A percentile compares a stretch with the other conserved stretches of the same genome.
phyloP scores from a whole-genome alignment of 2,113 vertebrate species.

The Podarcis raffonei region DNA sequence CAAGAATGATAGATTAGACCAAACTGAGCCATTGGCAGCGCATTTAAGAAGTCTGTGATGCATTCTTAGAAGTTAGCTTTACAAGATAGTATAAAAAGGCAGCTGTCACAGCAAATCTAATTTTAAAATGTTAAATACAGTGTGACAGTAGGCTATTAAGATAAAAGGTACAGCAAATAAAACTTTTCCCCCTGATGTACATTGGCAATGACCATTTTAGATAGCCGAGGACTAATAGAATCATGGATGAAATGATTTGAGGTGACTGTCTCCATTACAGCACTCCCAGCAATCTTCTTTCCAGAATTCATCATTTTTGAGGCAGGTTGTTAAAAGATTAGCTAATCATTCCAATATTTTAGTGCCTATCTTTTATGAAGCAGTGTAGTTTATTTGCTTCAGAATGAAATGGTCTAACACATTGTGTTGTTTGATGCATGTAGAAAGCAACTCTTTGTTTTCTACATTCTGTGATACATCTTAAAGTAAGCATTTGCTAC shows the following conservation, averaged over 20 bases:
- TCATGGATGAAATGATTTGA: constrained; percentile 18
- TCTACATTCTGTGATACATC: background rate
- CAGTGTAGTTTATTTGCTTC: background rate
- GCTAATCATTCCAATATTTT: constrained; percentile 3
- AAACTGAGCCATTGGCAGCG: constrained; percentile 15
- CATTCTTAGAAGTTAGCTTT: constrained; percentile 36
- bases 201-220: background rate
- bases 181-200: background rate
- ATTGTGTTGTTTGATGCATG: background rate
- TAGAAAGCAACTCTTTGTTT: background rate
- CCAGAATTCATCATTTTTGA: background rate
- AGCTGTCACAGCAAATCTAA: constrained; percentile 15
- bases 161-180: background rate
- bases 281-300: background rate
- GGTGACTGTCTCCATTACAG: constrained; percentile 10
- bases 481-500: background rate
- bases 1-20: constrained; percentile 48
- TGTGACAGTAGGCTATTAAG: background rate
- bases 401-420: background rate
- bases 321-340: background rate
- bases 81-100: background rate
- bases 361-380: background rate
- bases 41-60: constrained; percentile 19
- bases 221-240: constrained; percentile 2
- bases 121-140: constrained; percentile 40